phyloP scores from a whole-genome alignment of 2,888 invertebrate genomes.

The Linnaemya vulpina region DNA sequence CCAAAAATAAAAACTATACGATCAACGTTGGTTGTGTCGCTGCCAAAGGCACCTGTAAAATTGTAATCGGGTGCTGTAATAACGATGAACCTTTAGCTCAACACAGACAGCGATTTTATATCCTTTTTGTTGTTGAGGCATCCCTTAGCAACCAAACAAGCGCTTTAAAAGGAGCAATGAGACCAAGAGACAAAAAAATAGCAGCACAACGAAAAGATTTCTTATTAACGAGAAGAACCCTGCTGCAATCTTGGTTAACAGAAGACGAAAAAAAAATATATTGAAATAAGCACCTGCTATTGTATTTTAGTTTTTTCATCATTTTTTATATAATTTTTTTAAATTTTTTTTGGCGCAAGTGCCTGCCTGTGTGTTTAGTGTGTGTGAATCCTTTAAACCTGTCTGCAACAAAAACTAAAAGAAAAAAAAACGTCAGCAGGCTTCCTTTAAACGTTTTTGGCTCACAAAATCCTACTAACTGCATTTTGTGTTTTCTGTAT shows the following conservation, averaged over 20 bases:
- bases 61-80: conserved; percentile 70
- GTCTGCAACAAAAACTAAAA: conserved; percentile 53
- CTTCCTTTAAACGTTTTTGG: conserved; percentile 64
- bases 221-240: conserved; percentile 70
- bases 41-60: conserved; percentile 70
- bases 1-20: conserved; percentile 25
- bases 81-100: conserved; percentile 62
- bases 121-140: conserved; percentile 66
- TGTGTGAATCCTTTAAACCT: conserved; percentile 72
- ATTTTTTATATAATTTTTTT: conserved; percentile 23
- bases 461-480: conserved; percentile 69
- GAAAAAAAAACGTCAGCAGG: conserved; percentile 65
- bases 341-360: conserved; percentile 25
- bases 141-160: conserved; percentile 64
- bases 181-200: background rate
- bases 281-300: conserved; percentile 71
- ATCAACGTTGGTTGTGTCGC: conserved; percentile 21
- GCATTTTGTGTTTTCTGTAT: conserved; percentile 51
- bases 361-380: conserved; percentile 19
- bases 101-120: conserved; percentile 66
- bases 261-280: conserved; percentile 40
- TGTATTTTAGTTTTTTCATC: conserved; percentile 47
- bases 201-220: conserved; percentile 64
- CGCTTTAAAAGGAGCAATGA: conserved; percentile 51
- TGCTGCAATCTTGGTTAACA: conserved; percentile 70